Base-by-base conservation (phyloP, 2,888 invertebrate species). In the Eristalis intricaria region DNA sequence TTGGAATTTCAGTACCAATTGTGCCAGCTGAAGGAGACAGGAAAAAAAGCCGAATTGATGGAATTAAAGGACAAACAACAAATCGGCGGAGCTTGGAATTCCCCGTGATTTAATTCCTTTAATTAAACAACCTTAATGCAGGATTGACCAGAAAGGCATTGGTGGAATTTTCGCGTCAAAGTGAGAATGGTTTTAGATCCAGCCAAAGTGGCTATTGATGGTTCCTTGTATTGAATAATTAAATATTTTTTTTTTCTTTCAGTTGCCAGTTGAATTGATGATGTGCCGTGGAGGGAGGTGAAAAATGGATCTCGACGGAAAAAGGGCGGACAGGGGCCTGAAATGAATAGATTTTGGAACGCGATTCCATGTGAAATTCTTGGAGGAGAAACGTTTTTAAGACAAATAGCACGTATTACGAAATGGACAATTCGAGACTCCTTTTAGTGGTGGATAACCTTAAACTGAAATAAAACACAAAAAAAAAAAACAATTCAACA, bases 1-100 rank as follows among this genome's bases (percentile, higher is more conserved):
- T 86, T 74, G 69, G 71, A 79, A 78, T 60, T 74, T 82, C 50
- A 86, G 61, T 84, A 43, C 11, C 56, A 70, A 50, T 68, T 58
- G 29, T 43, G 50, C 56, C 61, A 8, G 32, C 8, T 32, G 10
- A 32, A 32, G 35, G 58, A 22, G 73, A 40, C 26, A 15, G 23
- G 19, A 19, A 19, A 19, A 19, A 50, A 19, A 19, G 7, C 50
- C n/a, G 2, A 65, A 64, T 56, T 32, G 19, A 73, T 19, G 10
- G 40, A 73, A 74, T 78, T 77, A 56, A 15, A 4, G 13, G 63
- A 61, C 65, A 58, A 32, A 66, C 32, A 56, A 19, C 43, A 26
- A 76, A 65, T 65, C 43, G 58, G 10, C 19, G n/a, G 50, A 38
- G 26, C 22, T n/a, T 38, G 13, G 38, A 38, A 38, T 38, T 38